These are phyloP conservation scores for Eupithecia dodoneata DNA, from an alignment of 2,888 invertebrate species.

Conservation along the genomic window DNA sequence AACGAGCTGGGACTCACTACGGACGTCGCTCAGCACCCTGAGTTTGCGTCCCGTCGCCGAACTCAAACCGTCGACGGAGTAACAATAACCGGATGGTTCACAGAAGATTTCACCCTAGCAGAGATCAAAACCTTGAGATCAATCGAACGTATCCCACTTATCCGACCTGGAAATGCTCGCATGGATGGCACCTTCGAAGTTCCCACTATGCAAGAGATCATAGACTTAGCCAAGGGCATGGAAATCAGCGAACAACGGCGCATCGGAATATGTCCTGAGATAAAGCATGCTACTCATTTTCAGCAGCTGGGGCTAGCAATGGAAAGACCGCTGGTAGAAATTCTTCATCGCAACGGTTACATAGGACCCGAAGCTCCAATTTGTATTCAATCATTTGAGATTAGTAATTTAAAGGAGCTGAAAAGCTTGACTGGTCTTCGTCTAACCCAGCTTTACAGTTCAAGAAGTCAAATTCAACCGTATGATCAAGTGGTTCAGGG, in stretches of 20 bases:
- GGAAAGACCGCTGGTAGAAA: slow-evolving; percentile 68
- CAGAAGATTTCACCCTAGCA: slow-evolving; percentile 75
- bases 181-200: slow-evolving; percentile 67
- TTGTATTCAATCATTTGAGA: slow-evolving; percentile 78
- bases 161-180: slow-evolving; percentile 71
- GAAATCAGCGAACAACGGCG: slow-evolving; percentile 62
- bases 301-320: slow-evolving; percentile 66
- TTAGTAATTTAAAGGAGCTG: slow-evolving; percentile 70
- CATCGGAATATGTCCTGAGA: slow-evolving; percentile 76
- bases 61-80: slow-evolving; percentile 68
- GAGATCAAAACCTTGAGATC: slow-evolving; percentile 73
- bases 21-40: slow-evolving; percentile 63
- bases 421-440: slow-evolving; percentile 67
- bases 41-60: slow-evolving; percentile 66
- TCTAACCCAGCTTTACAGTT: slow-evolving; percentile 66
- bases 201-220: slow-evolving; percentile 75
- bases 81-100: slow-evolving; percentile 69
- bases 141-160: slow-evolving; percentile 69
- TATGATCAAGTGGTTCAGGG: slow-evolving; percentile 64
- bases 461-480: slow-evolving; percentile 53
- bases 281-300: slow-evolving; percentile 74
- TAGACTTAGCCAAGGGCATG: slow-evolving; percentile 71
- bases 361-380: slow-evolving; percentile 61
- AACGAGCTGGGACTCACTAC: slow-evolving; percentile 72
- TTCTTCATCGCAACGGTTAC: slow-evolving; percentile 70